These are phyloP conservation scores for Pelecanoides urinatrix DNA, from an alignment of 2,113 vertebrate species.

Conservation along the genomic window DNA sequence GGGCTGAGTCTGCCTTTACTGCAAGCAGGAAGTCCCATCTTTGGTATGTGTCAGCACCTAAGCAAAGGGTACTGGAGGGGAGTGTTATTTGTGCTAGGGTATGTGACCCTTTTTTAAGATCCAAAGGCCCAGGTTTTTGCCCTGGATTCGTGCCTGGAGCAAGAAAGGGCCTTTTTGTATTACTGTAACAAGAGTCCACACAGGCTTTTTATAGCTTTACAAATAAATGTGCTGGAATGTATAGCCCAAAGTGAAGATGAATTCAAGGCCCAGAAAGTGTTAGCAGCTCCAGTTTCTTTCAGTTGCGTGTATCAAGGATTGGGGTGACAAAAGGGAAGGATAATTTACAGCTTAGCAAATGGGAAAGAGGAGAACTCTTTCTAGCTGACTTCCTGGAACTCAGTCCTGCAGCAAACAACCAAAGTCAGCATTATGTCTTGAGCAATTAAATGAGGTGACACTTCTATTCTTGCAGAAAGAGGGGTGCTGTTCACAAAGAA, in stretches of 20 bases:
- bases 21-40: background rate
- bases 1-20: background rate
- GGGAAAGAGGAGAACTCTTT: background rate
- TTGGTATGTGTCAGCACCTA: background rate
- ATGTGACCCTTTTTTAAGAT: background rate
- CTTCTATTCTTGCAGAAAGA: background rate
- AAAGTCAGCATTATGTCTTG: background rate
- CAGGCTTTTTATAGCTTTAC: background rate
- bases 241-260: background rate
- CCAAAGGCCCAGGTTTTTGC: background rate
- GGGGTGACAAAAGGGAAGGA: background rate
- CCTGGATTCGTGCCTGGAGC: background rate
- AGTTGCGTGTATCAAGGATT: background rate
- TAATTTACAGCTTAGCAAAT: conserved; percentile 13
- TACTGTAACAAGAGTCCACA: background rate
- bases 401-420: background rate
- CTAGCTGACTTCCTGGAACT: conserved; percentile 28
- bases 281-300: background rate
- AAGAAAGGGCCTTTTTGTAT: background rate
- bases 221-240: background rate
- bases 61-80: background rate
- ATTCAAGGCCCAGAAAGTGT: background rate
- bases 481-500: background rate
- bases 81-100: background rate
- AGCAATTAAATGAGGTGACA: background rate